Conservation (phyloP, 2,888 invertebrate species). For the Drosophila prostipennis region DNA sequence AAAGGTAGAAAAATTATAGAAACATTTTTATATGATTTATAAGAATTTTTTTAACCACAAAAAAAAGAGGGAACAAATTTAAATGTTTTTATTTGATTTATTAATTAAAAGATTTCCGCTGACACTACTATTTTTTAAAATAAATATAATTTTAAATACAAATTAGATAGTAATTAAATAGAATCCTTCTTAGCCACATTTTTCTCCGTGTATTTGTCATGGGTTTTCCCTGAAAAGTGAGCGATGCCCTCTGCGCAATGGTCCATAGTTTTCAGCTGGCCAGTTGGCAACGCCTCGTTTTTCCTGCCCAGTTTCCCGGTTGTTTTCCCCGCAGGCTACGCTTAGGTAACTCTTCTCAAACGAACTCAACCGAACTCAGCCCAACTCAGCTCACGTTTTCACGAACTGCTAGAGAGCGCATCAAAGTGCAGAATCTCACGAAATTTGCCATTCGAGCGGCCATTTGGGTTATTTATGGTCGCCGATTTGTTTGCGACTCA, state of each 20-base stretch:
- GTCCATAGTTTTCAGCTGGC: slow-evolving; percentile 16
- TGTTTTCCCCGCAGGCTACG: slow-evolving; percentile 44
- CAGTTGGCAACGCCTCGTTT: slow-evolving; percentile 63
- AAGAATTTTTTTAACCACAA: no score
- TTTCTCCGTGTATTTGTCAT: not conserved
- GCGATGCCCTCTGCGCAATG: slow-evolving; percentile 2
- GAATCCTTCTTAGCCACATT: not conserved
- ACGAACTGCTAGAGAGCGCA: slow-evolving; percentile 76
- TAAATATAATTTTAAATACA: no score
- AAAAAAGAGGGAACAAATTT: no score
- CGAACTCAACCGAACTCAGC: slow-evolving; percentile 21
- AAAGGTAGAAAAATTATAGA: not conserved
- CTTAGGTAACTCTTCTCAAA: slow-evolving; percentile 75
- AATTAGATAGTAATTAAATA: not conserved
- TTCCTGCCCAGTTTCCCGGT: slow-evolving; percentile 24
- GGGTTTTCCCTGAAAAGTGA: slow-evolving; percentile 46
- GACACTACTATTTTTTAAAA: no score
- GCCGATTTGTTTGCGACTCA: slow-evolving; percentile 74
- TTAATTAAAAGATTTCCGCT: no score
- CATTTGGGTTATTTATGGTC: slow-evolving; percentile 74
- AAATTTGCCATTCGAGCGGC: slow-evolving; percentile 76
- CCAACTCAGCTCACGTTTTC: slow-evolving; percentile 66
- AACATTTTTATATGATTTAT: no score
- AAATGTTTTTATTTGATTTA: no score
- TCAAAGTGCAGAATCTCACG: slow-evolving; percentile 82